Percentiles rank a stretch among this genome's conserved stretches.
Evolutionary conservation across 2,113 vertebrate species (phyloP).

Genomic region (Calidris pugnax): DNA sequence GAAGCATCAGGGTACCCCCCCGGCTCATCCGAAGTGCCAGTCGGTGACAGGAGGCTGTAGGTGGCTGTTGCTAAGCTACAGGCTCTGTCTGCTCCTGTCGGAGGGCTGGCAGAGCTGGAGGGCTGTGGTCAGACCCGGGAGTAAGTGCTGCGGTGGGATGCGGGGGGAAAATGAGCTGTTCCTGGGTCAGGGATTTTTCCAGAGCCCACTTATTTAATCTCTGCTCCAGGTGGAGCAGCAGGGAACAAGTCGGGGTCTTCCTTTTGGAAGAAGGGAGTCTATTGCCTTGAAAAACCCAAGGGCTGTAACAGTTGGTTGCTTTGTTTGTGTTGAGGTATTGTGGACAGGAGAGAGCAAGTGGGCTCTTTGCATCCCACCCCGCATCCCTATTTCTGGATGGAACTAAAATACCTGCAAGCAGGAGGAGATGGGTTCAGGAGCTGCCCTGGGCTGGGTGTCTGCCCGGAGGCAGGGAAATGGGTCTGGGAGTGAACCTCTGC

Average conservation of each 20-base stretch:
- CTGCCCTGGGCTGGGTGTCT: background rate
- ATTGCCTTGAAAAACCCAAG: background rate
- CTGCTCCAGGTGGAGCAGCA: background rate
- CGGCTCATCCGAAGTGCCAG: background rate
- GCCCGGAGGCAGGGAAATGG: background rate
- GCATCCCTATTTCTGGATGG: background rate
- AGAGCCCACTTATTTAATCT: background rate
- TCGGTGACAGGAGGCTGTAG: slow-evolving; percentile 38
- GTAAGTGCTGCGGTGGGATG: background rate
- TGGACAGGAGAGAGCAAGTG: background rate
- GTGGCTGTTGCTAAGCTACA: slow-evolving; percentile 70
- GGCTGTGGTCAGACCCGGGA: background rate
- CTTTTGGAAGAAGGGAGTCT: background rate
- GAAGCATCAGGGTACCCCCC: background rate
- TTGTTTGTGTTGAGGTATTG: background rate
- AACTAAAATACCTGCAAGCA: background rate
- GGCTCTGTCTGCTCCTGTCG: background rate
- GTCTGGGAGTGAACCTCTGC: background rate
- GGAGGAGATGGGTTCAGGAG: background rate
- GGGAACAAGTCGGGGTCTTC: background rate
- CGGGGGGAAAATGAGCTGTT: rapidly evolving
- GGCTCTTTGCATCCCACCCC: background rate
- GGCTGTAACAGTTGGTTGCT: rapidly evolving
- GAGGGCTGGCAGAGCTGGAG: background rate
- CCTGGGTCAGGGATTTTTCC: background rate